Evolutionary conservation across 1,140 invertebrate species (phyloP).

Genomic region (Drosophila repletoides): DNA sequence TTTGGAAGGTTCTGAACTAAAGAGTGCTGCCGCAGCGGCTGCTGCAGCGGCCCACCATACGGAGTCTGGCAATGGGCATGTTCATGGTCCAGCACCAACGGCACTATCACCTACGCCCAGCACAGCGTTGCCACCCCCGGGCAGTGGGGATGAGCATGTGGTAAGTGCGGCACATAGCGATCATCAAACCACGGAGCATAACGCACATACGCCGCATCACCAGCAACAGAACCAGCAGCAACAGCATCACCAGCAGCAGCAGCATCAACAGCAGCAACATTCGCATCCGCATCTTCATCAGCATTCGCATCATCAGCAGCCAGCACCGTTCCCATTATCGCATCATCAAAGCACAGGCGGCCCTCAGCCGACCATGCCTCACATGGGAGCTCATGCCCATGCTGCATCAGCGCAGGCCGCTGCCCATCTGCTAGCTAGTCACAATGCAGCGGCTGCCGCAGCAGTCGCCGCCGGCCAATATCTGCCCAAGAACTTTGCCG

Average conservation of each 20-base stretch:
- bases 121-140: slow-evolving; percentile 25
- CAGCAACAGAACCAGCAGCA: slow-evolving; percentile 29
- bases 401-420: slow-evolving; percentile 70
- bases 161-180: slow-evolving; percentile 27
- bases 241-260: slow-evolving; percentile 30
- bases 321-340: slow-evolving; percentile 20
- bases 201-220: slow-evolving; percentile 32
- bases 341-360: slow-evolving; percentile 42
- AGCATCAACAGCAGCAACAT: slow-evolving; percentile 30
- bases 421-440: slow-evolving; percentile 72
- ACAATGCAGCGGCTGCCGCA: slow-evolving; percentile 72
- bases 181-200: slow-evolving; percentile 58
- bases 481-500: slow-evolving; percentile 74
- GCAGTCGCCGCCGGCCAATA: slow-evolving; percentile 75
- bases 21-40: slow-evolving; percentile 64
- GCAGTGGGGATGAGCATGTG: slow-evolving; percentile 21
- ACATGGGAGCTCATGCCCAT: slow-evolving; percentile 37
- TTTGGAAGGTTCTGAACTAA: slow-evolving; percentile 83
- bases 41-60: slow-evolving; percentile 45
- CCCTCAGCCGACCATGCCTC: slow-evolving; percentile 30
- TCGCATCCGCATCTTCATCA: slow-evolving; percentile 30
- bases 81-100: slow-evolving; percentile 38
- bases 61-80: slow-evolving; percentile 43
- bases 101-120: slow-evolving; percentile 54
- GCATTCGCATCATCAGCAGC: slow-evolving; percentile 28